Percentiles rank a stretch among this genome's conserved stretches.
Conservation (phyloP, 2,797 vertebrate species). For the Petrocephalus schoutedeni region DNA sequence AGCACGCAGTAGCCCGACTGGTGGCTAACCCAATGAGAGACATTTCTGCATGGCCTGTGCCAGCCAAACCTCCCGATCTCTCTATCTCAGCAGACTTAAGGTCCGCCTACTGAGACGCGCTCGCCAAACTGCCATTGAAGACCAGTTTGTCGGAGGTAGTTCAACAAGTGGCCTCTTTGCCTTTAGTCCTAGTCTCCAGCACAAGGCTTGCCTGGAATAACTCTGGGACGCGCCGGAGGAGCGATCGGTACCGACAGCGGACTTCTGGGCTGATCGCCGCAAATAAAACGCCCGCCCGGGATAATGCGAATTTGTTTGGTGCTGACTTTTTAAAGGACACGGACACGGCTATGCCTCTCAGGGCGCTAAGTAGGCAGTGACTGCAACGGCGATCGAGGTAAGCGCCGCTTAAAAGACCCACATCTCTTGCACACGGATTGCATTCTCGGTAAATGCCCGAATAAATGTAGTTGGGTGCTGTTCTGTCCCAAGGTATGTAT, state of each 20-base stretch:
- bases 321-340: background rate
- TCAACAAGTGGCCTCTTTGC: conserved; percentile 13
- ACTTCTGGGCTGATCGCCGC: background rate
- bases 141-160: background rate
- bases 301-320: background rate
- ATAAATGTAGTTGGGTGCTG: background rate
- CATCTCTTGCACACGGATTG: background rate
- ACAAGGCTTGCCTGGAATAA: background rate
- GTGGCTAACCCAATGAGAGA: background rate
- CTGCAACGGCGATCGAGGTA: conserved; percentile 2
- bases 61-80: background rate
- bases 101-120: conserved; percentile 3
- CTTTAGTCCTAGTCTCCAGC: background rate
- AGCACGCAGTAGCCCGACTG: background rate
- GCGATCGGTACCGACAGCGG: background rate
- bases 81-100: conserved; percentile 9
- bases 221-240: background rate
- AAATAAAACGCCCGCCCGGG: background rate
- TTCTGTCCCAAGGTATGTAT: background rate
- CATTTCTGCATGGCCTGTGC: background rate
- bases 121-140: background rate
- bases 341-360: background rate
- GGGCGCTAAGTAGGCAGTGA: background rate
- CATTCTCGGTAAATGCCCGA: background rate
- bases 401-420: background rate